Base-by-base conservation (phyloP, 2,797 vertebrate species). In the Myripristis jacobus region DNA sequence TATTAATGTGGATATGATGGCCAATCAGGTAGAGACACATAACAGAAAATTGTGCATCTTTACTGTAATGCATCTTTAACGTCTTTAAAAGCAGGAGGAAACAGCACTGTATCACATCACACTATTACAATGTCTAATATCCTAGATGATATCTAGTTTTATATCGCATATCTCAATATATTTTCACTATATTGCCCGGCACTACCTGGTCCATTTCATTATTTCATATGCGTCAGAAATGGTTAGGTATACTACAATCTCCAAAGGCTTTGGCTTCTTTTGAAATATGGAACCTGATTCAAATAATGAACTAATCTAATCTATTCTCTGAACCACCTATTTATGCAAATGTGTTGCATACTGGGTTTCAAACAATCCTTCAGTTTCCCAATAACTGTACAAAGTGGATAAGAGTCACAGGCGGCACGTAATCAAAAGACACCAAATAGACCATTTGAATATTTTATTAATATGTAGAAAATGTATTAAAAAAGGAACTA, bases 391-490 rank as follows among this genome's bases (percentile, higher is more conserved):
- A 47, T 6, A 2, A 19, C 6, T 47, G 44, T 41, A 41, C 13
- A 43, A 43, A 4, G 38, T 43, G 5, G 4, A 16, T 43, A 1
- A 43, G 15, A 43, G 6, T 43, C 15, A 43, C 4, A 16, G 19
- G n/a, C 18, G 10, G 44, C 15, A 62, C 4, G 7, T 18, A 13
- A 50, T 57, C 4, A 70, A 27, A 57, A 66, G 2, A 70, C 68
- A 74, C 21, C 41, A 58, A 70, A 64, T 78, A 66, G 74, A 83
- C 84, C 90, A 91, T 96, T 94, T 78, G 91, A 96, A 96, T 96
- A 95, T 97, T 99, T 99, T 99, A 99, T 97, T 99, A 98, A 97
- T 94, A 94, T 95, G 96, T 99, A 99, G 96, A 99, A 99, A 99
- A 99, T 97, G 95, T 96, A 96, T 96, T 97, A 98, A 97, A 98